Conservation (phyloP, 2,797 vertebrate species). For the Netta rufina region DNA sequence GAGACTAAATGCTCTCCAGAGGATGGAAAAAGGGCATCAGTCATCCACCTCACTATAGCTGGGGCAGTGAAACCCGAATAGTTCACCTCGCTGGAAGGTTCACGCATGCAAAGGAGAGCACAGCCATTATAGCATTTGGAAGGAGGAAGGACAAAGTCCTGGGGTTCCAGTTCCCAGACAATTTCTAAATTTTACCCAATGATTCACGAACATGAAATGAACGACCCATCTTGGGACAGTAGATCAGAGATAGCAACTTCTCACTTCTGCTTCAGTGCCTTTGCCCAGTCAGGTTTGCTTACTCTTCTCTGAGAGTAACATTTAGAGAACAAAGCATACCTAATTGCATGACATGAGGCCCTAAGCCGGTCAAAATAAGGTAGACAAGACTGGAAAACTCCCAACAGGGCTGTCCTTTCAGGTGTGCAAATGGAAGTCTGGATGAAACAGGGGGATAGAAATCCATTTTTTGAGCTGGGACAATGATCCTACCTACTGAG, state of each 20-base stretch:
- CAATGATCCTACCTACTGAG: neutral
- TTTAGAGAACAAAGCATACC: neutral
- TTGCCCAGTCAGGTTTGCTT: neutral
- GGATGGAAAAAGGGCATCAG: neutral
- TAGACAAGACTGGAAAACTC: neutral
- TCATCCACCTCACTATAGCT: neutral
- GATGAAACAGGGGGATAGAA: neutral
- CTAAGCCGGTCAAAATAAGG: neutral
- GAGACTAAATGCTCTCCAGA: neutral
- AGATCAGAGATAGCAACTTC: neutral
- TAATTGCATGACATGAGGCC: neutral
- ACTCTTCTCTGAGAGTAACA: neutral
- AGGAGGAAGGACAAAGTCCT: neutral
- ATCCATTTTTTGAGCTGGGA: neutral
- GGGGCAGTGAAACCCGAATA: neutral
- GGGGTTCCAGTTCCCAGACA: neutral
- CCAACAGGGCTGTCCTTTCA: neutral
- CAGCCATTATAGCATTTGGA: rapidly evolving
- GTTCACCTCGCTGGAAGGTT: neutral
- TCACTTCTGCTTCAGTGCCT: neutral
- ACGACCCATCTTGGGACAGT: neutral
- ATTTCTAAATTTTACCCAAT: neutral
- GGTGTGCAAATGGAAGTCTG: neutral
- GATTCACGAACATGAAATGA: neutral
- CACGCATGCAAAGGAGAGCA: neutral